Percentiles rank a stretch among this genome's conserved stretches.
Evolutionary conservation across 2,113 vertebrate species (phyloP).

Genomic region (Paratilapia polleni): DNA sequence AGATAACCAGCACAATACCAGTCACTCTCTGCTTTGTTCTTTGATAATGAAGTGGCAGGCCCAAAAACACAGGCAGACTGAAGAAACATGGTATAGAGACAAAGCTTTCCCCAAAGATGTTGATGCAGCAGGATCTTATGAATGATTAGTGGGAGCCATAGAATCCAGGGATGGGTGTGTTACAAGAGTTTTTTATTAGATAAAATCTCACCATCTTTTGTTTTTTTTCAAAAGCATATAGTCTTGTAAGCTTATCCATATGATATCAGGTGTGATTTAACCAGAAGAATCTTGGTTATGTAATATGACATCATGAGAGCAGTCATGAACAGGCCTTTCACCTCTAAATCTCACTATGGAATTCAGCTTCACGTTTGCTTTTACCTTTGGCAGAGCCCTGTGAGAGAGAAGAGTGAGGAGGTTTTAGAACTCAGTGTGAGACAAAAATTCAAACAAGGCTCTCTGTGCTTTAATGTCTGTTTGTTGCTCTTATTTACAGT

Average conservation of each 20-base stretch:
- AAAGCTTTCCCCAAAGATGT: constrained; percentile 14
- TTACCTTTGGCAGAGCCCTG: constrained; percentile 49
- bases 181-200: neutral
- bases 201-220: constrained; percentile 23
- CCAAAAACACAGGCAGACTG: constrained; percentile 18
- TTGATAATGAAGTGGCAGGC: constrained; percentile 15
- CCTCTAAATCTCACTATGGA: constrained; percentile 19
- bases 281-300: constrained; percentile 4
- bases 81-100: constrained; percentile 3
- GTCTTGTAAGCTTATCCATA: constrained; percentile 60
- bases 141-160: neutral
- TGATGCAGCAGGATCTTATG: constrained; percentile 38
- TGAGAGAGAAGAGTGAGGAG: neutral
- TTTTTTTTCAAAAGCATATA: constrained; percentile 50
- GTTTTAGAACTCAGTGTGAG: neutral
- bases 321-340: constrained; percentile 36
- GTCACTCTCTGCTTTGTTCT: constrained; percentile 32
- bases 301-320: constrained; percentile 12
- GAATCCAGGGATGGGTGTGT: neutral
- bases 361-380: constrained; percentile 43
- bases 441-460: neutral
- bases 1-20: constrained; percentile 30
- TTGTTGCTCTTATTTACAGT: neutral
- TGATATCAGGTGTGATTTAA: constrained; percentile 43
- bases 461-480: neutral